Percentiles rank a stretch among this genome's conserved stretches.
phyloP scores from a whole-genome alignment of 2,888 invertebrate genomes.

The Idaea biselata region DNA sequence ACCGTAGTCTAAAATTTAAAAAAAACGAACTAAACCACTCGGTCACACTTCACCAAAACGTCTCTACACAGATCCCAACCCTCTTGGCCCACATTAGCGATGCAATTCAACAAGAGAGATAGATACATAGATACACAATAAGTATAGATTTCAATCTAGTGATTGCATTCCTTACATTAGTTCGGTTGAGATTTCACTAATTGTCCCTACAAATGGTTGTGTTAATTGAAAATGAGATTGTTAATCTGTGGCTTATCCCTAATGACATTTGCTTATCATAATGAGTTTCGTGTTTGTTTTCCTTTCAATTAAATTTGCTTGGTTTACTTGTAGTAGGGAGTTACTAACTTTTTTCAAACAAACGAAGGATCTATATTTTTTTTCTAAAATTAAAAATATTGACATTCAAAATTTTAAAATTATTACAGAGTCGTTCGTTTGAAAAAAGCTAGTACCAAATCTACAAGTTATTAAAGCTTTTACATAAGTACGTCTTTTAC shows the following conservation, averaged over 20 bases:
- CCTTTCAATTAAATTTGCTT: background rate
- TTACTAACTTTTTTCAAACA: no score
- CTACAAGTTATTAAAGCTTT: no score
- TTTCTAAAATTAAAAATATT: no score
- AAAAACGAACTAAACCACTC: constrained; percentile 6
- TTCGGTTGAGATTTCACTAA: background rate
- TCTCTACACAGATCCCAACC: constrained; percentile 34
- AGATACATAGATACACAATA: background rate
- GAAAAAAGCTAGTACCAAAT: no score
- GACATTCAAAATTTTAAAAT: no score
- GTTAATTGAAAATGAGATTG: background rate
- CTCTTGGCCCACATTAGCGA: constrained; percentile 44
- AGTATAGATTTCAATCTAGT: constrained; percentile 54
- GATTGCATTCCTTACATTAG: constrained; percentile 32
- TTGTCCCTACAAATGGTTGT: background rate
- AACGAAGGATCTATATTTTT: no score
- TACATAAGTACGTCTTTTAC: no score
- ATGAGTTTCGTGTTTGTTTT: background rate
- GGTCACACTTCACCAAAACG: constrained; percentile 15
- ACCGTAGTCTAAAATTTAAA: no score
- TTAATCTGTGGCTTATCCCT: background rate
- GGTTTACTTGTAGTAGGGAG: background rate
- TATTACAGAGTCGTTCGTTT: no score
- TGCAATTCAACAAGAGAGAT: constrained; percentile 48
- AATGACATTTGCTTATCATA: background rate